Evolutionary conservation across 2,113 vertebrate genomes (phyloP).

Genomic region (Zingel zingel): DNA sequence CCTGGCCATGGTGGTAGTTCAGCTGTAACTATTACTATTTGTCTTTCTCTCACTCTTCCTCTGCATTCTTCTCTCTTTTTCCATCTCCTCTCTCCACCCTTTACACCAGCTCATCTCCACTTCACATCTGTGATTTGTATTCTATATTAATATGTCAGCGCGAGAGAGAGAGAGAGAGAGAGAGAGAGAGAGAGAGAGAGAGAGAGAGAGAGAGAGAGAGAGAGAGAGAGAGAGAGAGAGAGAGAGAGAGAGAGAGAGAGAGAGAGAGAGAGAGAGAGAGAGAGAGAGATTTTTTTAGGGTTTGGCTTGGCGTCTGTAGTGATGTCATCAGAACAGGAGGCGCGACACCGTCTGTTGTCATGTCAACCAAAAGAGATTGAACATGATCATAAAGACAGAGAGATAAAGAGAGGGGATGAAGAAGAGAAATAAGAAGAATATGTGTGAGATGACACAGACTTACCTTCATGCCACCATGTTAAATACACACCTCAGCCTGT

Average conservation of each 20-base stretch:
- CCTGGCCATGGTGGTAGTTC: slow-evolving; percentile 36
- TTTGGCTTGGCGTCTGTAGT: slow-evolving; percentile 70
- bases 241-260: slow-evolving; percentile 9
- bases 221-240: slow-evolving; percentile 15
- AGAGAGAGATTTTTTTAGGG: slow-evolving; percentile 33
- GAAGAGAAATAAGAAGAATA: not conserved
- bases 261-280: slow-evolving; percentile 39
- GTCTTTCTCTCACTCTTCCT: slow-evolving; percentile 8
- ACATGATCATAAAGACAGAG: slow-evolving; percentile 35
- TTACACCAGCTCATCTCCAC: slow-evolving; percentile 34
- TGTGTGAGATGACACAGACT: slow-evolving; percentile 5
- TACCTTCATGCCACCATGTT: not conserved
- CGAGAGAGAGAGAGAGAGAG: slow-evolving; percentile 13
- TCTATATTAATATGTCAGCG: slow-evolving; percentile 69
- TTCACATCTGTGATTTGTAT: slow-evolving; percentile 68
- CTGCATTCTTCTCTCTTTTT: not conserved
- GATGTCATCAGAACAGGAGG: slow-evolving; percentile 76
- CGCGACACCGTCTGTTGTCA: slow-evolving; percentile 78
- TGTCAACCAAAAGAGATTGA: slow-evolving; percentile 74
- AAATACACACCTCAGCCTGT: slow-evolving; percentile 13
- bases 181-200: slow-evolving; percentile 9
- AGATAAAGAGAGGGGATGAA: slow-evolving; percentile 32
- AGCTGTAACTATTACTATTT: slow-evolving; percentile 37
- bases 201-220: slow-evolving; percentile 31
- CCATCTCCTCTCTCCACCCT: slow-evolving; percentile 21